Evolutionary conservation across 2,888 invertebrate species (phyloP), one percentile per base, ranked within the genome.

Genomic region (Protonemura montana): DNA sequence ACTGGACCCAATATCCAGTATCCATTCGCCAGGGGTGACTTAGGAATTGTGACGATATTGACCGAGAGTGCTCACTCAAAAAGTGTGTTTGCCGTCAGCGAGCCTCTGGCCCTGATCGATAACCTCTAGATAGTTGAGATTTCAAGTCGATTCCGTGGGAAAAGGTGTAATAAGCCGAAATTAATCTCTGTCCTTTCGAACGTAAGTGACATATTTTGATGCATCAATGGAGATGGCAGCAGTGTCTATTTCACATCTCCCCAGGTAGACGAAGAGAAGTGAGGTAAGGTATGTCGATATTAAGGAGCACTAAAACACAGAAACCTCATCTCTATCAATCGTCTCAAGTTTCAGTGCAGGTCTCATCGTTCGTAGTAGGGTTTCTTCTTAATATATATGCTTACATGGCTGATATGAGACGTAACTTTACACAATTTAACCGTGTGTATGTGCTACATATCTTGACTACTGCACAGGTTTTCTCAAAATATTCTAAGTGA

Each of bases 161-260:
- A 81, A 78, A 81, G 28, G 28, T 28, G 81, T 81, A 59, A 59
- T 59, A 59, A 59, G 59, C 59, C 59, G 59, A 59, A 59, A 59
- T 59, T 59, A 59, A 59, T 59, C 59, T 81, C 81, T 30, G 30
- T 81, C 81, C 30, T 29, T 29, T 81, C 27, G 5, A 81, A 81
- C 81, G 27, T 30, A 28, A 81, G 81, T 81, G 81, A 81, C 81
- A 81, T 81, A 81, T 27, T 81, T 81, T 81, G 30, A 27, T 29
- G 30, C 81, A 81, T 81, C 81, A 81, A 30, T 81, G 81, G 7
- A 28, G 28, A 28, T 5, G 81, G 81, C n/a, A 78, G 78, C 28
- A 78, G 78, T 59, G 28, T 78, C 78, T 21, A 78, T 78, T 27
- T 25, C 26, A 27, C 78, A 1, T 27, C 27, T 78, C 27, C 10